phyloP scores from a whole-genome alignment of 1,140 invertebrate species.

The Tetranychus cinnabarinus region DNA sequence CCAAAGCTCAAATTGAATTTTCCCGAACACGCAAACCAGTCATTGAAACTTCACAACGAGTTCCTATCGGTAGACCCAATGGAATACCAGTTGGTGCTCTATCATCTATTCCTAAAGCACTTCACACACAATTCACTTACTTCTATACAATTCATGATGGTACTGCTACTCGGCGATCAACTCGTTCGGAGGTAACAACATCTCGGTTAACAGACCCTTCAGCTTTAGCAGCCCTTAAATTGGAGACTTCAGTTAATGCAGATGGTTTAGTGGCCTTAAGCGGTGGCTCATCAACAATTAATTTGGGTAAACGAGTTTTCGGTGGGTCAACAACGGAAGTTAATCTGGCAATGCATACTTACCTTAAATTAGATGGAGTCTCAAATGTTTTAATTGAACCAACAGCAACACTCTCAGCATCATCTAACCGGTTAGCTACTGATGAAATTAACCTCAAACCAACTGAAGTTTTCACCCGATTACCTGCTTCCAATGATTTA shows the following conservation, averaged over 20 bases:
- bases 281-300: slow-evolving; percentile 11
- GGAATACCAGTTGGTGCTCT: not conserved
- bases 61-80: not conserved
- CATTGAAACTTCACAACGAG: not conserved
- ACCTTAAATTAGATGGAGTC: slow-evolving; percentile 15
- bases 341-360: slow-evolving; percentile 18
- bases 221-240: slow-evolving; percentile 1
- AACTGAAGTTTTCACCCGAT: not conserved
- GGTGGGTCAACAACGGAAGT: slow-evolving; percentile 18
- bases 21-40: not conserved
- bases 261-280: slow-evolving; percentile 15
- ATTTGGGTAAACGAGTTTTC: slow-evolving; percentile 16
- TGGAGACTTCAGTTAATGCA: slow-evolving; percentile 10
- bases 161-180: slow-evolving; percentile 8
- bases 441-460: not conserved
- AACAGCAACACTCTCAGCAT: not conserved
- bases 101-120: slow-evolving; percentile 8
- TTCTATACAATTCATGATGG: slow-evolving; percentile 15
- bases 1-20: not conserved
- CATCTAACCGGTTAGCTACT: too few relatives aligned
- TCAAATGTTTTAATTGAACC: slow-evolving; percentile 21
- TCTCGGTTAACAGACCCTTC: slow-evolving; percentile 4
- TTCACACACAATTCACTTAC: slow-evolving; percentile 12
- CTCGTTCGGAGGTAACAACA: slow-evolving; percentile 12
- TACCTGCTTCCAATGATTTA: not conserved